These are phyloP conservation scores for Gallinago paraguaiae DNA, from an alignment of 2,113 vertebrate genomes.

Conservation along the genomic window DNA sequence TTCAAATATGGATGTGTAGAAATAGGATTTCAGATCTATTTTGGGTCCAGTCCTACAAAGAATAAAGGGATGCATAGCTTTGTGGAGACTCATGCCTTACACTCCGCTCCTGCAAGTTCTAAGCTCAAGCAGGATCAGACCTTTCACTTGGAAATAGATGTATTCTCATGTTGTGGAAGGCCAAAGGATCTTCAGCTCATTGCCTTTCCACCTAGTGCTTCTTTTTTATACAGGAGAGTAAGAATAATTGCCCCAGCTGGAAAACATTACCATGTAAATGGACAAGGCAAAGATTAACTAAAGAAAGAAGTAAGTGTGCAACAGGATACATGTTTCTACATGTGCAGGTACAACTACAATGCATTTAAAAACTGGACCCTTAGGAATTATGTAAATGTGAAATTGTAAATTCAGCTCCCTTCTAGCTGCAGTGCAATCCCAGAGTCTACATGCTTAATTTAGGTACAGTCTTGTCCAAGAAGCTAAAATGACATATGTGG, in stretches of 20 bases:
- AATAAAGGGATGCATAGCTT: neutral
- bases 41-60: neutral
- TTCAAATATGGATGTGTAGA: conserved; percentile 19
- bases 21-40: conserved; percentile 36
- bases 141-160: neutral
- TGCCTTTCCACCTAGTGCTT: neutral
- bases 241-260: neutral
- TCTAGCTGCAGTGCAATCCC: neutral
- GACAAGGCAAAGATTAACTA: neutral
- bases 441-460: neutral
- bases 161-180: neutral
- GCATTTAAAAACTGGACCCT: neutral
- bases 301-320: neutral
- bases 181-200: neutral
- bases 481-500: neutral
- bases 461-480: neutral
- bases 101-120: neutral
- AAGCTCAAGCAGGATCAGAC: neutral
- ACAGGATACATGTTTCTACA: neutral
- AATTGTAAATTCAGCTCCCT: neutral
- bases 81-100: neutral
- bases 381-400: neutral
- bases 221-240: neutral
- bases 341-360: neutral
- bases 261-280: neutral